These are phyloP conservation scores for Chlorodrepanis virens DNA, from an alignment of 2,113 vertebrate genomes.

Conservation along the genomic window DNA sequence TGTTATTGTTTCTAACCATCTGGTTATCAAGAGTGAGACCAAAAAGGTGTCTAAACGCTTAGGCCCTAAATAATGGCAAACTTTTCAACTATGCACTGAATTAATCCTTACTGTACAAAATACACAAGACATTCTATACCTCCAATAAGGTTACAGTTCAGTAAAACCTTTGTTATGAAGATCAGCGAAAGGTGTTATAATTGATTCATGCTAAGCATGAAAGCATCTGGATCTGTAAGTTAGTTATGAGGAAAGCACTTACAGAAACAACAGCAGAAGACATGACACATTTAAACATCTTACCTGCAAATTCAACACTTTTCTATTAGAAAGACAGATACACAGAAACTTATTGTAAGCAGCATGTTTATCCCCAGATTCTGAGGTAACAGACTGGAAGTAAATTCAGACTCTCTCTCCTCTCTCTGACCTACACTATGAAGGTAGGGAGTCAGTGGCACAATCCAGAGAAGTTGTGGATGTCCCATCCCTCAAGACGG, in stretches of 20 bases:
- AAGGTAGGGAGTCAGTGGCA: background rate
- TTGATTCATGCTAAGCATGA: background rate
- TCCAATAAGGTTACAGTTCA: background rate
- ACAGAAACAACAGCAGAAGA: background rate
- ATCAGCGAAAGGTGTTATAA: background rate
- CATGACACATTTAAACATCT: background rate
- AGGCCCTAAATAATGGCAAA: background rate
- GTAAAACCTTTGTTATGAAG: background rate
- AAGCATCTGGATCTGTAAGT: background rate
- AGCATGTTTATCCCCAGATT: background rate
- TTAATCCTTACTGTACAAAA: background rate
- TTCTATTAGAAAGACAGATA: background rate
- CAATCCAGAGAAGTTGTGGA: background rate
- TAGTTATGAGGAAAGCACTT: background rate
- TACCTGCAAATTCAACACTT: constrained; percentile 9
- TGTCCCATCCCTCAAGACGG: background rate
- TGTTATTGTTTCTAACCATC: background rate
- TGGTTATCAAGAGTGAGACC: constrained; percentile 6
- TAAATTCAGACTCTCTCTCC: background rate
- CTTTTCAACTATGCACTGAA: background rate
- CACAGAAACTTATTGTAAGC: background rate
- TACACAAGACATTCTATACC: background rate
- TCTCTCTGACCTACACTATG: background rate
- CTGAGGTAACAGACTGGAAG: background rate
- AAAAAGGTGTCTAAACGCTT: background rate